Evolutionary conservation across 2,888 invertebrate genomes (phyloP), one percentile per base, ranked within the genome.

Genomic region (Pollenia amentaria): DNA sequence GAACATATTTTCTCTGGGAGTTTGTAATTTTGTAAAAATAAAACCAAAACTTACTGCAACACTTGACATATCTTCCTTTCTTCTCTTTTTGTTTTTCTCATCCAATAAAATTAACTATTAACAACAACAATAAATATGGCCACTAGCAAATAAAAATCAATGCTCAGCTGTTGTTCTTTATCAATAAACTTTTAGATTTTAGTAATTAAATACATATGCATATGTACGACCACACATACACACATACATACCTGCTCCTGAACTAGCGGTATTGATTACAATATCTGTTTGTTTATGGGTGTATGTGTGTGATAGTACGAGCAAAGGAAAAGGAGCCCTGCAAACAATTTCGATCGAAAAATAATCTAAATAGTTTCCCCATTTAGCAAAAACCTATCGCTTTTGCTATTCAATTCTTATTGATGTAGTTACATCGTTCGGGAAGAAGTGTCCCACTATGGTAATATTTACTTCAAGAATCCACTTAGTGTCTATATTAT

Each of bases 131-230:
- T 10, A 38, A 38, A 29, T 29, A 29, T 29, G 29, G 29, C 29
- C 29, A 29, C 29, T 6, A 29, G 6, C 40, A 57, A 44, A 48
- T 40, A 48, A 44, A 29, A 38, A 73, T 46, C 2, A 53, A 60
- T 69, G 77, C 51, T 69, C 65, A 73, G 77, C 42, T 72, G 73
- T 70, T 73, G 73, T 78, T 85, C 51, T 78, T 46, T 69, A 64
- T 75, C 64, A 78, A 78, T 78, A 78, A 85, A 81, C 53, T 81
- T 78, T 72, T 42, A 77, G 85, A 85, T 81, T 73, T 77, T n/a
- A 62, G 53, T 62, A 73, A 77, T 67, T 60, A 62, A 67, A 80
- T 53, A 38, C 38, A 29, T 29, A 29, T 29, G 29, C 29, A 29
- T 29, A 29, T 29, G 29, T 29, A 29, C 29, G 29, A 3, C 3